A percentile compares a stretch with the other conserved stretches of the same genome.
Evolutionary conservation across 2,888 invertebrate species (phyloP).

Genomic region (Eurytoma californica): DNA sequence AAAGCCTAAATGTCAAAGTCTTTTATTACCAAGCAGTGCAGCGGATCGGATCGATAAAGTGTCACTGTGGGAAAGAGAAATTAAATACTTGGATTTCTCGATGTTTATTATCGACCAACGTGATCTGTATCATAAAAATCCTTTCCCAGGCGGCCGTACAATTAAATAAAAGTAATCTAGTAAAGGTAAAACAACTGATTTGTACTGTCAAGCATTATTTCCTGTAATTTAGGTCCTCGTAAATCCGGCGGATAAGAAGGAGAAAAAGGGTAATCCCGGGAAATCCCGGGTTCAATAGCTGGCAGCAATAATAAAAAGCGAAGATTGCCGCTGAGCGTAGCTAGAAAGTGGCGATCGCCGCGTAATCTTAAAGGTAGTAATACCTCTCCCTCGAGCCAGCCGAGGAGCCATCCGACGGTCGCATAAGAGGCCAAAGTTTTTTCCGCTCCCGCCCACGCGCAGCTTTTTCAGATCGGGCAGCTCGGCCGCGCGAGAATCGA

Average conservation of each 20-base stretch:
- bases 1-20: constrained; percentile 12
- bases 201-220: neutral
- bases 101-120: neutral
- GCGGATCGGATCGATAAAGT: constrained; percentile 14
- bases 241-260: neutral
- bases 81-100: neutral
- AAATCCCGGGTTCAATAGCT: constrained; percentile 2
- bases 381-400: neutral
- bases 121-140: neutral
- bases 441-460: neutral
- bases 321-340: neutral
- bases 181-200: too few relatives aligned
- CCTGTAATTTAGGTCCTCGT: neutral
- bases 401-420: neutral
- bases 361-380: constrained; percentile 2
- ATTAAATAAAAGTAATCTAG: too few relatives aligned
- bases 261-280: constrained; percentile 5
- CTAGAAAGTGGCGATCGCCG: constrained; percentile 26
- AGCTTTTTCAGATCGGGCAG: neutral
- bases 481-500: constrained; percentile 10
- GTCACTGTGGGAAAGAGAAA: constrained; percentile 20
- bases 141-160: too few relatives aligned
- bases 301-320: constrained; percentile 14
- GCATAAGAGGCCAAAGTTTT: neutral
- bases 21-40: constrained; percentile 20